Percentiles rank a stretch among this genome's conserved stretches.
These are phyloP conservation scores for Sebastes minor DNA, from an alignment of 2,797 vertebrate genomes.

Conservation along the genomic window DNA sequence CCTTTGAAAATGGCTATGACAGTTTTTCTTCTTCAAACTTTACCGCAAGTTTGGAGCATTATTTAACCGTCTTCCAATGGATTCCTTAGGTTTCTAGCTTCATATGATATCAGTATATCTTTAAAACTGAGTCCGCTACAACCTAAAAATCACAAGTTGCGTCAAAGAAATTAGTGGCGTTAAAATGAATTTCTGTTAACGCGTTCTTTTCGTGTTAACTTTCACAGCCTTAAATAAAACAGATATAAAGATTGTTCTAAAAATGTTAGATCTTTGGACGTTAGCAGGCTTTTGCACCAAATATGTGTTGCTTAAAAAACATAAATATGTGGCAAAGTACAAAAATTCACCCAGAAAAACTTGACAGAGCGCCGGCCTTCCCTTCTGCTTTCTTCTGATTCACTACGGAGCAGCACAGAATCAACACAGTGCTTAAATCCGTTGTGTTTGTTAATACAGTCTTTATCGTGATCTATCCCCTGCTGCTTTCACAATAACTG, in stretches of 20 bases:
- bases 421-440: constrained; percentile 31
- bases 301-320: not conserved
- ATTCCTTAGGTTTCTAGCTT: too few relatives aligned
- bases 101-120: too few relatives aligned
- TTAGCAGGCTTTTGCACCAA: not conserved
- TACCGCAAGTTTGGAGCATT: too few relatives aligned
- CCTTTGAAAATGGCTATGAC: too few relatives aligned
- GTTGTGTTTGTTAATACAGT: constrained; percentile 34
- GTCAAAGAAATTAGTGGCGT: too few relatives aligned
- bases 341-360: not conserved
- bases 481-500: constrained; percentile 36
- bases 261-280: not conserved
- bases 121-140: too few relatives aligned
- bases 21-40: too few relatives aligned
- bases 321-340: not conserved
- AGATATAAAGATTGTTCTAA: not conserved
- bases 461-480: constrained; percentile 30
- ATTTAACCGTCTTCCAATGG: too few relatives aligned
- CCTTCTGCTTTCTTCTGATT: not conserved
- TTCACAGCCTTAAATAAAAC: not conserved
- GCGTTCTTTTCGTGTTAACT: too few relatives aligned
- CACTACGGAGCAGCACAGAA: not conserved
- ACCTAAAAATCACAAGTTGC: too few relatives aligned
- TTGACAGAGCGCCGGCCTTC: not conserved
- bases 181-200: too few relatives aligned